Evolutionary conservation across 2,113 vertebrate genomes (phyloP), one percentile per base, ranked within the genome.

Genomic region (Microcebus tavaratra): DNA sequence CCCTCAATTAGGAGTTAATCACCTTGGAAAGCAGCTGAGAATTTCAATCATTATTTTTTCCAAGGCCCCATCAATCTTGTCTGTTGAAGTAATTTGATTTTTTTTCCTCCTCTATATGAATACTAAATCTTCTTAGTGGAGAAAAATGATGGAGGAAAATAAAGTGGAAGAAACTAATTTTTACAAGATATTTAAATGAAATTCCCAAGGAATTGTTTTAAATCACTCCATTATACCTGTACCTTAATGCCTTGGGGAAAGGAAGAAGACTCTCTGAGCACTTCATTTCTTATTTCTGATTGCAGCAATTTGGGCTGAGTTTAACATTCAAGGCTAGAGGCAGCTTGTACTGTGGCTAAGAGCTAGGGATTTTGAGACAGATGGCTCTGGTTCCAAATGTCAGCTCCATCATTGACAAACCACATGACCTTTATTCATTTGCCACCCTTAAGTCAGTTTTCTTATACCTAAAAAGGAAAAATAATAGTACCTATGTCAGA

Each of bases 1-100:
- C 45, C 79, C 91, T 89, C 96, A 98, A 88, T 97, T 96, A 97
- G 95, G 78, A 91, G 97, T 97, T 97, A 98, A 98, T 97, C 57
- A 65, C 70, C 86, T 95, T 95, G 95, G 86, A 96, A 90, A 97
- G 65, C 27, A 97, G 63, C 5, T 11, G 21, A 97, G 75, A 97
- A 96, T 98, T 97, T 96, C 3, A 97, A 85, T 96, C 13, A 91
- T 95, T n/a, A 53, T 72, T 94, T 97, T 93, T 76, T 3, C 34
- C 39, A 79, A 79, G 59, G 48, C 45, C 20, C 73, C 59, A 97
- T 98, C 59, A 96, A 34, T 98, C 89, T 98, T 97, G 31, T 95
- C 96, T 95, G 36, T 97, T 95, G 72, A 96, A 97, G 84, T 93
- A 98, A 95, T 96, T 97, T 98, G 72, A 97, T 98, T 94, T 93